Evolutionary conservation across 2,113 vertebrate species (phyloP).

Genomic region (Takifugu flavidus): DNA sequence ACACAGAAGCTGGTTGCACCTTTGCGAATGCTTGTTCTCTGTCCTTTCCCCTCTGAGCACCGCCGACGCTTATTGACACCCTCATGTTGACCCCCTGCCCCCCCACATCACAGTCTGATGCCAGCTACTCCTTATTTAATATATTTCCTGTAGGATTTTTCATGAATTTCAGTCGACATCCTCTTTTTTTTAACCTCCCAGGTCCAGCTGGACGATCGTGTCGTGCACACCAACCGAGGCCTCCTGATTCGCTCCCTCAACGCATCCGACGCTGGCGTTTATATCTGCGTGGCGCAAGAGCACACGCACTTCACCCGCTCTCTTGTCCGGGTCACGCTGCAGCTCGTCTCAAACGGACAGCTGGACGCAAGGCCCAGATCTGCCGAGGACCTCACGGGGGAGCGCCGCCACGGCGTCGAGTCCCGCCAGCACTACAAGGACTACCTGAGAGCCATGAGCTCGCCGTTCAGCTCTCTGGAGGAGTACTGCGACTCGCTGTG

Average conservation of each 20-base stretch:
- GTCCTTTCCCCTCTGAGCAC: constrained; percentile 12
- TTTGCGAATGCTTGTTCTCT: constrained; percentile 6
- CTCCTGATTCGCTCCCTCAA: constrained; percentile 90
- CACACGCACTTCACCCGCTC: constrained; percentile 86
- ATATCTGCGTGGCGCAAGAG: constrained; percentile 89
- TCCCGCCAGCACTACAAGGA: constrained; percentile 90
- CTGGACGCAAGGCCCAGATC: constrained; percentile 79
- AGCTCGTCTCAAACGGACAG: constrained; percentile 84
- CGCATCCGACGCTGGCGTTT: constrained; percentile 81
- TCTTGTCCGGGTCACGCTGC: constrained; percentile 82
- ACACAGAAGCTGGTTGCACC: constrained; percentile 23
- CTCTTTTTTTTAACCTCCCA: constrained; percentile 49
- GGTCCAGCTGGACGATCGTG: constrained; percentile 87
- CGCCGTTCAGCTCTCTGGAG: constrained; percentile 84
- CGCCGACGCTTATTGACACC: constrained; percentile 3
- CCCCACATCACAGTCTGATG: constrained; percentile 9
- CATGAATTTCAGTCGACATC: constrained; percentile 28
- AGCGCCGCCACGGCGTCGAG: constrained; percentile 68
- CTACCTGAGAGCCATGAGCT: constrained; percentile 88
- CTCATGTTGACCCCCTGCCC: constrained; percentile 27
- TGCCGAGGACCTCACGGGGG: constrained; percentile 64
- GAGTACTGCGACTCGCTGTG: constrained; percentile 96
- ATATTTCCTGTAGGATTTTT: constrained; percentile 52
- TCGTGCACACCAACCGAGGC: constrained; percentile 86
- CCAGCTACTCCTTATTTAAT: constrained; percentile 35